Evolutionary conservation across 2,888 invertebrate species (phyloP), one percentile per base, ranked within the genome.

Genomic region (Nemapogon koenigi): DNA sequence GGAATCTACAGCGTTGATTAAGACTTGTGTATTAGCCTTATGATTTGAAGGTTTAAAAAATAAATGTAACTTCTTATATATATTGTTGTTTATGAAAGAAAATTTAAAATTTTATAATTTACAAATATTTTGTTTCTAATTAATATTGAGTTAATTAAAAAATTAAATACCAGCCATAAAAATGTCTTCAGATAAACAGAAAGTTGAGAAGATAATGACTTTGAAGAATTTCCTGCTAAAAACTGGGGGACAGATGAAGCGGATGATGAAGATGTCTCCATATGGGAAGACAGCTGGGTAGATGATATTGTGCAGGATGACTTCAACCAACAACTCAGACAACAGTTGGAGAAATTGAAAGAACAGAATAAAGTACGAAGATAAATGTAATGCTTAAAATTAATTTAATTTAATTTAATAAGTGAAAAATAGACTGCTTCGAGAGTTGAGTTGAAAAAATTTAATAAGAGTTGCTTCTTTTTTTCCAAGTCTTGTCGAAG

Each of bases 231-330:
- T 68, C 97, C 97, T 39, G 91, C 96, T 2, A 97, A 97, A 88
- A 95, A 92, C 69, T 92, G 91, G 87, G 88, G 90, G 2, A 85
- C 85, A 3, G 91, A 78, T 44, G 87, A 87, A 41, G 91, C 90
- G 55, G 91, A 27, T 59, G 94, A 94, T 43, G 93, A 94, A 53
- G 97, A 97, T 56, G 89, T 96, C 1, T 97, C 96, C 49, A 97
- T 98, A 0, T 99, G 98, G 98, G 98, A 99, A 67, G 98, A 99
- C 61, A 98, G 99, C 59, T 99, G 98, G 98, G 99, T 99, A 66
- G 98, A 99, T 68, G 98, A 99, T 61, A 93, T 97, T 54, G 89
- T 97, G 10, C 98, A 98, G 68, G 97, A 98, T 63, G 98, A 98
- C 73, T 98, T 99, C 61, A 95, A 94, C 59, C 89, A 93, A 59